Percentiles rank a stretch among this genome's conserved stretches.
These are phyloP conservation scores for Drosophila vallismaia DNA, from an alignment of 2,888 invertebrate species.

Conservation along the genomic window DNA sequence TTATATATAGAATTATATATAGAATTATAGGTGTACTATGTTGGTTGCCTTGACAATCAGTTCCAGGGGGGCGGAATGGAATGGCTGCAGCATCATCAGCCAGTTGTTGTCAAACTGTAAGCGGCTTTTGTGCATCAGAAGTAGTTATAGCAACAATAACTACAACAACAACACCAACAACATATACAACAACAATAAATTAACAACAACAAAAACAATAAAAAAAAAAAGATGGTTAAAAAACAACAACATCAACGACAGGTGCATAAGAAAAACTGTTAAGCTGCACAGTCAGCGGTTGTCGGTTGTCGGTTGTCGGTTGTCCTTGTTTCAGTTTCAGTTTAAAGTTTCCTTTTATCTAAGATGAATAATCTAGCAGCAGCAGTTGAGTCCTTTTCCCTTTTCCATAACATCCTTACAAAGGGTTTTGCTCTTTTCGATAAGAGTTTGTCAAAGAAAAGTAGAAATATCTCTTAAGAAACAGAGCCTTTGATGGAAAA, in stretches of 20 bases:
- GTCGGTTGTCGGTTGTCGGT: constrained; percentile 47
- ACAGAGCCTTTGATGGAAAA: too few relatives aligned
- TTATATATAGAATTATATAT: neutral
- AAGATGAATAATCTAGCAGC: constrained; percentile 65
- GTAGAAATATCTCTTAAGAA: neutral
- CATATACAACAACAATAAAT: neutral
- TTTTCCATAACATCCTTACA: neutral
- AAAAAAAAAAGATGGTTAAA: neutral
- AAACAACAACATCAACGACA: constrained; percentile 18
- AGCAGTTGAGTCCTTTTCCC: constrained; percentile 19
- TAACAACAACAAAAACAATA: constrained; percentile 11
- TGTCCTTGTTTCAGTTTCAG: constrained; percentile 37
- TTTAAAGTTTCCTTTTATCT: constrained; percentile 57
- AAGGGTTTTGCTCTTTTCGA: neutral
- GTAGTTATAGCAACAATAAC: constrained; percentile 8
- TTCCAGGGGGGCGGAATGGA: constrained; percentile 23
- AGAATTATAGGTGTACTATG: neutral
- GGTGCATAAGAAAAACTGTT: constrained; percentile 33
- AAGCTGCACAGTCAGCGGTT: constrained; percentile 50
- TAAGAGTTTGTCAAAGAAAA: neutral
- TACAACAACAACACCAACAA: neutral
- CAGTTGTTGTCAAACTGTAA: constrained; percentile 60
- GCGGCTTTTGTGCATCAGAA: constrained; percentile 61
- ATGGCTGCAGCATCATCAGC: constrained; percentile 21
- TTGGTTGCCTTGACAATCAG: constrained; percentile 60